Base-by-base conservation (phyloP, 2,888 invertebrate species). In the Koerneria pararmatus region DNA sequence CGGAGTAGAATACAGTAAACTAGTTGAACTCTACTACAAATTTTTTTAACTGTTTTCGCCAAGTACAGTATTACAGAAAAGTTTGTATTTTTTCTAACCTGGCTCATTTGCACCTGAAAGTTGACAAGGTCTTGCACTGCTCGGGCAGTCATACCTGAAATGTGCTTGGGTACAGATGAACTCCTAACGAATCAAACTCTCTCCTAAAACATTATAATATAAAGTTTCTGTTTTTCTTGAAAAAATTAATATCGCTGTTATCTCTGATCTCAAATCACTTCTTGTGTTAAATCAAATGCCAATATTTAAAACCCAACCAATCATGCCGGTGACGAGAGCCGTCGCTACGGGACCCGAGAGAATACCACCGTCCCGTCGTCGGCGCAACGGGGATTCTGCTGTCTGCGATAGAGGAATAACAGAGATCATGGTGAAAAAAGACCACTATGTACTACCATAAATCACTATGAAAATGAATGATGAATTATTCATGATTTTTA, bases 261-360 rank as follows among this genome's bases (percentile, higher is more conserved):
- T 41, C 41, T 41, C 41, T 41, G 8, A 41, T 41, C 41, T 41
- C 41, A 11, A 8, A 19, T 15, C 8, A 11, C 19, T 41, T 41
- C 41, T 15, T 15, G 15, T 15, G 8, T 41, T 41, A 8, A 8
- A 8, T 8, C 19, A 41, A 41, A 41, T 41, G 41, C 19, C 41
- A 11, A 41, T n/a, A n/a, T n/a, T n/a, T n/a, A n/a, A n/a, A n/a
- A 37, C 37, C 70, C 58, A 68, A 77, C 79, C 79, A 37, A 80
- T 80, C 75, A 80, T 79, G 59, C 80, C 80, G 8, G 78, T 77
- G 22, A 80, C 78, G 11, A 80, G 68, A 34, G 79, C 79, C 0
- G 77, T 76, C 3, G 79, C 78, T 8, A 79, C 66, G 15, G 79
- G 78, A 19, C 76, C 78, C 31, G 74, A 71, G 41, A 77, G 71